Evolutionary conservation across 2,888 invertebrate species (phyloP), one percentile per base, ranked within the genome.

Genomic region (Acanthosepion lycidas): DNA sequence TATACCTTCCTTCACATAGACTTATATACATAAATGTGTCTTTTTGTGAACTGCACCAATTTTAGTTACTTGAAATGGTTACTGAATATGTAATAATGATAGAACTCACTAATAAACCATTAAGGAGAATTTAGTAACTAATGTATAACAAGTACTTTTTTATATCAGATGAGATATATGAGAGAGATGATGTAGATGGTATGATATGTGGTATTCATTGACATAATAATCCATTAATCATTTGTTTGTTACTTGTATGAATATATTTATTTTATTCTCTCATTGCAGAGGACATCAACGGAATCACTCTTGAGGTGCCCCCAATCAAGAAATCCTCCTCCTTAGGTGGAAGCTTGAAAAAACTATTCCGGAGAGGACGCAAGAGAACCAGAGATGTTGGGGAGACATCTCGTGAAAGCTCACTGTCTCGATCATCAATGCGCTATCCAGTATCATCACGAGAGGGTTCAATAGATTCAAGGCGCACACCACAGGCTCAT

Each of bases 271-370:
- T 42, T 94, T 93, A 49, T 94, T 94, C 33, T 92, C 93, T 95
- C 53, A 55, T 96, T 95, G 23, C 96, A 97, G 97, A 97, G 95
- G 97, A 97, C 95, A 96, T 97, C 93, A 96, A 96, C 96, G 91
- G 95, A 96, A 95, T 95, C 95, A 42, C 95, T 96, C 91, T 92
- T 95, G 94, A 95, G 91, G 95, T 96, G 49, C 95, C 96, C 33
- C 96, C 96, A 48, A 96, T 97, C 95, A 97, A 97, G 95, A 97
- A 97, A 95, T 96, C 97, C 33, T 95, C 96, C 93, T 96, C 97
- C n/a, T 95, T 97, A 8, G 97, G 97, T n/a, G 96, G 97, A 59
- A 97, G 97, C 94, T 95, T 97, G 26, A 96, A 96, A 95, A 97
- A 97, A 95, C 95, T 97, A 91, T 97, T 97, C 96, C 95, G 96